Evolutionary conservation across 2,797 vertebrate genomes (phyloP).

Genomic region (Macropodus opercularis): DNA sequence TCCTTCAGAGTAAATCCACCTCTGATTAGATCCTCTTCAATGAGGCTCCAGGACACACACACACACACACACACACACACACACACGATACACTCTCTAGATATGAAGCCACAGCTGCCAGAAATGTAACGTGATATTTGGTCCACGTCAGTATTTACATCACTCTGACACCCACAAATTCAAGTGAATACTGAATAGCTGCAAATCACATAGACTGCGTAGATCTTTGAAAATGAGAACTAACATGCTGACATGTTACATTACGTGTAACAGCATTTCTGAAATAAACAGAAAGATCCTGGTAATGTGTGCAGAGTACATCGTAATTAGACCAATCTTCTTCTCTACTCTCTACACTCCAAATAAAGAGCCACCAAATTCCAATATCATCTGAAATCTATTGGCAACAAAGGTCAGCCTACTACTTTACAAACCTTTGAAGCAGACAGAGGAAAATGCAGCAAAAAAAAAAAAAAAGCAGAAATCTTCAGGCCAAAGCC

Average conservation of each 20-base stretch:
- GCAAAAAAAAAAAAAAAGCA: conserved; percentile 17
- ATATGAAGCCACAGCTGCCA: conserved; percentile 3
- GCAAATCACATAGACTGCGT: conserved; percentile 11
- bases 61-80: conserved; percentile 1
- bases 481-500: conserved; percentile 42
- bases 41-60: conserved; percentile 31
- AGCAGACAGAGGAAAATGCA: conserved; percentile 15
- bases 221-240: background rate
- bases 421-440: conserved; percentile 30
- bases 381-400: conserved; percentile 20
- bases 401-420: background rate
- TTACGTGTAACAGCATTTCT: conserved; percentile 14
- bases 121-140: conserved; percentile 15
- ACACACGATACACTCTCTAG: background rate
- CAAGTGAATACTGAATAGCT: background rate
- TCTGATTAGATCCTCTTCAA: conserved; percentile 43
- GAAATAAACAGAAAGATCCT: background rate
- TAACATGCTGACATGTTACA: background rate
- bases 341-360: conserved; percentile 18
- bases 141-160: conserved; percentile 4
- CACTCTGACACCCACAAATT: background rate
- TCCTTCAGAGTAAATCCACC: conserved; percentile 37
- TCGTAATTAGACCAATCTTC: conserved; percentile 8
- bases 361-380: conserved; percentile 27
- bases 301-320: conserved; percentile 11